Conservation (phyloP, 2,888 invertebrate species). For the Sabatieria punctata region DNA sequence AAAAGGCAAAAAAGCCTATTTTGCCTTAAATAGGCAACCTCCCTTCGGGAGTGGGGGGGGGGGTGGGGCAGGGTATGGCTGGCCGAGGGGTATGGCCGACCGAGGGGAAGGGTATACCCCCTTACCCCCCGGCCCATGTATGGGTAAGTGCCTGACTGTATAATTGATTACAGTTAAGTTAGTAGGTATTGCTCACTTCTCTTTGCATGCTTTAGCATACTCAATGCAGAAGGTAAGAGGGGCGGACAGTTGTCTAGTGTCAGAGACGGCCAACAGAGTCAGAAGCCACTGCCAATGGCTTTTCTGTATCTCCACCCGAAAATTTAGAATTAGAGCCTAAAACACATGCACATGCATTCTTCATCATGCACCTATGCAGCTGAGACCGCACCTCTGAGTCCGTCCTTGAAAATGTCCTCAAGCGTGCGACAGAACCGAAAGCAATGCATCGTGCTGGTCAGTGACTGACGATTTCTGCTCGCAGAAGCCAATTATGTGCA, state of each 20-base stretch:
- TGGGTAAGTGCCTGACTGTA: too few relatives aligned
- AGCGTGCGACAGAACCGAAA: constrained; percentile 41
- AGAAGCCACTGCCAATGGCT: constrained; percentile 8
- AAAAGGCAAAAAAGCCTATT: too few relatives aligned
- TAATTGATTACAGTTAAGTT: too few relatives aligned
- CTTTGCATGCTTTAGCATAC: background rate
- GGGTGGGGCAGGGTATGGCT: too few relatives aligned
- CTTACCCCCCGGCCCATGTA: too few relatives aligned
- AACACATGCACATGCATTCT: background rate
- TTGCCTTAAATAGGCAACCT: too few relatives aligned
- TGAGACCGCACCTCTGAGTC: constrained; percentile 29
- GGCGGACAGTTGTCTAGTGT: background rate
- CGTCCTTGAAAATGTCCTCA: constrained; percentile 44
- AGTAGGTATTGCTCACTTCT: background rate
- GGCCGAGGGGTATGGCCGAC: too few relatives aligned
- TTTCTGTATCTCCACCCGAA: background rate
- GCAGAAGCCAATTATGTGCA: constrained; percentile 17
- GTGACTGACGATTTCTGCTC: constrained; percentile 31
- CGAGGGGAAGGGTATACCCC: too few relatives aligned
- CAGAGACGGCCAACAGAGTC: background rate
- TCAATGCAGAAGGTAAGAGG: constrained; percentile 6
- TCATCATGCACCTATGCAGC: background rate
- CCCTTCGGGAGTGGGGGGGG: too few relatives aligned
- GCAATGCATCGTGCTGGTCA: constrained; percentile 39
- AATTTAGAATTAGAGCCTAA: background rate